Evolutionary conservation across 2,113 vertebrate species (phyloP).

Genomic region (Proteles cristata): DNA sequence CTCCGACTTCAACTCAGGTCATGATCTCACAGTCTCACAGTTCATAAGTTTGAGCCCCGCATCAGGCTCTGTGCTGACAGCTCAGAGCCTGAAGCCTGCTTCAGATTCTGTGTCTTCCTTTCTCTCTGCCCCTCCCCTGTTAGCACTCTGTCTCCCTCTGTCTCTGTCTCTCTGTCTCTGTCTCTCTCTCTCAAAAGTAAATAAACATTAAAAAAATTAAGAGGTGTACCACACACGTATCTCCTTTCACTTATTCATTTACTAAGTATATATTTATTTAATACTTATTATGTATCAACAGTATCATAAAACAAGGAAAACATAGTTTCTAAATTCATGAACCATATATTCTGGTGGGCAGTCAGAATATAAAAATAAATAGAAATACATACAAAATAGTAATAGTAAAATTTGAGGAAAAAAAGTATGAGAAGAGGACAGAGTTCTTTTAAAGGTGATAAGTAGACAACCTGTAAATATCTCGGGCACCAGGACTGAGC

Average conservation of each 20-base stretch:
- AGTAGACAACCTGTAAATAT: background rate
- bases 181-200: too few species aligned
- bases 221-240: background rate
- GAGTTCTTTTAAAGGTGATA: background rate
- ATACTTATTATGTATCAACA: background rate
- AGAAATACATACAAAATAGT: background rate
- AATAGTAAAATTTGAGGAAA: background rate
- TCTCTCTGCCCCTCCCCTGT: too few species aligned
- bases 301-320: background rate
- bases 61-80: too few species aligned
- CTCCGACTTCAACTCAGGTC: too few species aligned
- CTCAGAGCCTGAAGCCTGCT: too few species aligned
- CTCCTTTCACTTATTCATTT: background rate
- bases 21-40: too few species aligned
- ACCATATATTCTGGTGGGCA: background rate
- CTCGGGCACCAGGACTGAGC: background rate
- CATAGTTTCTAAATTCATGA: background rate
- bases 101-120: too few species aligned
- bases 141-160: too few species aligned
- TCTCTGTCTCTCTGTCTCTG: too few species aligned
- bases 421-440: background rate
- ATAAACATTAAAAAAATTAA: too few species aligned
- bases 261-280: background rate
- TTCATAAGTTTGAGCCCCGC: too few species aligned
- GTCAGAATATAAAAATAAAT: background rate